These are phyloP conservation scores for Aurelia sp. DNA, from an alignment of 30 jellyfish, hydroid and myxozoan genomes.

Conservation along the genomic window DNA sequence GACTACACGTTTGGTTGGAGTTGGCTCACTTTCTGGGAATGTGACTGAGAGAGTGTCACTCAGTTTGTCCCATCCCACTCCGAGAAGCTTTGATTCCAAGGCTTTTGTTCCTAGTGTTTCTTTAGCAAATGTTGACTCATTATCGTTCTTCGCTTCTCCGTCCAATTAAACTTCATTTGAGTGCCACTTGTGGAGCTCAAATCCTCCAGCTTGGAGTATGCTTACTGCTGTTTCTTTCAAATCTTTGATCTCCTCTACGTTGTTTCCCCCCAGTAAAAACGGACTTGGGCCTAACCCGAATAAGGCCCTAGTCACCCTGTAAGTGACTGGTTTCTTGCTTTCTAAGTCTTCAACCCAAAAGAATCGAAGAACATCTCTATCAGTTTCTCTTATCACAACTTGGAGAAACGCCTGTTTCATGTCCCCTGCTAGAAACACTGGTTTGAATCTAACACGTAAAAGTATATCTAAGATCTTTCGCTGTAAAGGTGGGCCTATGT, in stretches of 20 bases:
- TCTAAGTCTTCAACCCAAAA: slow-evolving; percentile 54
- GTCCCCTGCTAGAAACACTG: slow-evolving; percentile 74
- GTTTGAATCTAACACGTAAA: slow-evolving; percentile 56
- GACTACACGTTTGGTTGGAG: slow-evolving; percentile 48
- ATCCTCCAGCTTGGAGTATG: slow-evolving; percentile 46
- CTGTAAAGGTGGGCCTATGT: slow-evolving; percentile 78
- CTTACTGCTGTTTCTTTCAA: slow-evolving; percentile 40
- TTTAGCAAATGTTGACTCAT: slow-evolving; percentile 66
- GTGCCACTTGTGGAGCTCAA: slow-evolving; percentile 75
- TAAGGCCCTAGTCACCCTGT: slow-evolving; percentile 64
- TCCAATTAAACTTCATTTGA: slow-evolving; percentile 47
- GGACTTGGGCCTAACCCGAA: slow-evolving; percentile 68
- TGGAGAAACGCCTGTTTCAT: slow-evolving; percentile 82
- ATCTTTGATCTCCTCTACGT: slow-evolving; percentile 12
- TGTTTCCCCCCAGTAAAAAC: slow-evolving; percentile 65
- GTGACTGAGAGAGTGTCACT: slow-evolving; percentile 51
- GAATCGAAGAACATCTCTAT: slow-evolving; percentile 64
- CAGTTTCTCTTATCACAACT: slow-evolving; percentile 57
- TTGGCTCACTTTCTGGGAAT: slow-evolving; percentile 28
- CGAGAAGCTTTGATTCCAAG: slow-evolving; percentile 62
- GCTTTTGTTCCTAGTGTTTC: slow-evolving; percentile 57
- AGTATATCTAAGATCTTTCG: slow-evolving; percentile 51
- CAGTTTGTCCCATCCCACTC: slow-evolving; percentile 76
- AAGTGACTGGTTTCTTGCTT: background rate
- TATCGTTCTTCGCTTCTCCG: background rate